Percentiles rank a stretch among this genome's conserved stretches.
Conservation (phyloP, 1,140 invertebrate genomes). For the Caerostris extrusa region DNA sequence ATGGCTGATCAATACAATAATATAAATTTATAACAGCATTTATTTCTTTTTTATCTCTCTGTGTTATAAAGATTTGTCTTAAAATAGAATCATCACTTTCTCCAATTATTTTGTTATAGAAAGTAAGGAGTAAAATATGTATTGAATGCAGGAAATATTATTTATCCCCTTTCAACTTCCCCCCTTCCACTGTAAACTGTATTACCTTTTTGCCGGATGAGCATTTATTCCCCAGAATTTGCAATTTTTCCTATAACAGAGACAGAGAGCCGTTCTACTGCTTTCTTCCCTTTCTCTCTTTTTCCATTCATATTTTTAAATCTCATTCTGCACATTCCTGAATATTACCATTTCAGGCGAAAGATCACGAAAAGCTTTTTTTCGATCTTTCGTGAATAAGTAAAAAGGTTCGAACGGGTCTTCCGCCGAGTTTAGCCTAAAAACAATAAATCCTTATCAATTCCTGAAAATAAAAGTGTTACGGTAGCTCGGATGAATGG, state of each 20-base stretch:
- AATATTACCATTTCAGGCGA: conserved; percentile 21
- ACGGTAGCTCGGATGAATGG: neutral
- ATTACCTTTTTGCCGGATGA: conserved; percentile 21
- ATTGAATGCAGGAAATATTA: neutral
- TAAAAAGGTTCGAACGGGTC: conserved; percentile 13
- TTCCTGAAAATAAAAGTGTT: conserved; percentile 55
- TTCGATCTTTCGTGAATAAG: conserved; percentile 58
- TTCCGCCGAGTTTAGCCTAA: conserved; percentile 14
- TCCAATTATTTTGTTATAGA: too few relatives aligned
- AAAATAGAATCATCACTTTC: too few relatives aligned
- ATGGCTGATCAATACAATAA: too few relatives aligned
- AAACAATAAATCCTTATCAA: conserved; percentile 66
- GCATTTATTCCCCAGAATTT: conserved; percentile 15
- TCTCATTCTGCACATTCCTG: neutral
- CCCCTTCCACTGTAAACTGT: neutral
- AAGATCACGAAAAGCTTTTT: conserved; percentile 62
- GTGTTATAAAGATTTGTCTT: too few relatives aligned
- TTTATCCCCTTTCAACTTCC: neutral
- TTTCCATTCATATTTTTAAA: neutral
- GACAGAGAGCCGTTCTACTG: neutral
- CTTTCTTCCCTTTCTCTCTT: neutral
- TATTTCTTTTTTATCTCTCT: too few relatives aligned
- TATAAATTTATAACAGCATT: too few relatives aligned
- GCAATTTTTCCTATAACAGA: conserved; percentile 32
- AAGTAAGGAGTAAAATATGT: neutral